Conservation (phyloP, 1,140 invertebrate genomes). For the Hyles euphorbiae region DNA sequence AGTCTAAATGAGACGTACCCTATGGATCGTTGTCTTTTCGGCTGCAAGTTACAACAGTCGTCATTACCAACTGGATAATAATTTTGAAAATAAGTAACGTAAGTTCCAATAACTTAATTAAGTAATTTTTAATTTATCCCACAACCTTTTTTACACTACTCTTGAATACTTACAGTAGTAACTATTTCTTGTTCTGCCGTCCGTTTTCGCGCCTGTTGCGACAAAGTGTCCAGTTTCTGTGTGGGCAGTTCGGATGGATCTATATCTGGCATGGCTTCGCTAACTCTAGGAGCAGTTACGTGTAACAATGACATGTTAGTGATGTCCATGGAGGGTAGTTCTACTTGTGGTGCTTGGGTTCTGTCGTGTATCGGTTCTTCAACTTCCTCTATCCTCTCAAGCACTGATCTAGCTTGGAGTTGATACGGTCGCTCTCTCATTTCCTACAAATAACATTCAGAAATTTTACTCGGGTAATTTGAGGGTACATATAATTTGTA, state of each 20-base stretch:
- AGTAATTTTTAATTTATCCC: too few relatives aligned
- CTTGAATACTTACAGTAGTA: background rate
- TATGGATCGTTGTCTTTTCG: conserved; percentile 29
- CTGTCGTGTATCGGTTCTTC: conserved; percentile 8
- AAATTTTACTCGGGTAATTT: too few relatives aligned
- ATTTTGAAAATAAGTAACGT: too few relatives aligned
- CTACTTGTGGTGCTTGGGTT: conserved; percentile 9
- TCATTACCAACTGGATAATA: background rate
- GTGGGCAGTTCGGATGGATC: conserved; percentile 42
- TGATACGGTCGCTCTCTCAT: conserved; percentile 8
- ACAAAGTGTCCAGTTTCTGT: conserved; percentile 32
- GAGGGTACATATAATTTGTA: too few relatives aligned
- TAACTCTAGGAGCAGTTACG: conserved; percentile 1
- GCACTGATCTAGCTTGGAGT: conserved; percentile 11
- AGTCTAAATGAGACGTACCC: conserved; percentile 30
- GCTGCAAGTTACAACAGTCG: conserved; percentile 24
- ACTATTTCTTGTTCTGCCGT: background rate
- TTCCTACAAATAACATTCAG: conserved; percentile 13
- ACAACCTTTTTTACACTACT: too few relatives aligned
- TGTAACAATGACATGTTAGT: too few relatives aligned
- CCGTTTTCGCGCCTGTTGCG: conserved; percentile 31
- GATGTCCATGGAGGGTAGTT: conserved; percentile 2
- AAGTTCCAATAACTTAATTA: too few relatives aligned
- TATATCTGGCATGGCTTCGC: conserved; percentile 2
- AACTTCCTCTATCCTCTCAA: conserved; percentile 34